These are phyloP conservation scores for Baronia brevicornis DNA, from an alignment of 2,888 invertebrate genomes.

Conservation along the genomic window DNA sequence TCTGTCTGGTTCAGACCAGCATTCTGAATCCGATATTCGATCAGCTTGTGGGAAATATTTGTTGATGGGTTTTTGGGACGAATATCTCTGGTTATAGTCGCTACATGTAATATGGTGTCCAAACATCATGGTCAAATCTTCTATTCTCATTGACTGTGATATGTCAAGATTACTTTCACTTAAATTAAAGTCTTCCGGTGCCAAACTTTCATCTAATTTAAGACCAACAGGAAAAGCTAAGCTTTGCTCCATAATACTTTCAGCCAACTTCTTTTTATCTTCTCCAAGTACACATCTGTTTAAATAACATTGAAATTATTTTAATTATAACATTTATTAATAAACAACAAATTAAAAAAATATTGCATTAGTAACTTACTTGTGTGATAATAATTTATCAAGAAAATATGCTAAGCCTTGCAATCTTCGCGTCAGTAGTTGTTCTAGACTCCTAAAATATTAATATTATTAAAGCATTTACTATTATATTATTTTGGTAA, in stretches of 20 bases:
- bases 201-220: conserved; percentile 64
- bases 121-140: conserved; percentile 66
- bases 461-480: neutral
- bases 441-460: conserved; percentile 60
- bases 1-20: conserved; percentile 91
- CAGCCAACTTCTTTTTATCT: conserved; percentile 64
- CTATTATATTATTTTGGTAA: no score
- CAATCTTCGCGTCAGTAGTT: conserved; percentile 74
- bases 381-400: conserved; percentile 78
- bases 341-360: neutral
- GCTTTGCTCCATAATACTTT: conserved; percentile 68
- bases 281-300: conserved; percentile 69
- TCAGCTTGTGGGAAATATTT: conserved; percentile 51
- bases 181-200: conserved; percentile 60
- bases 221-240: conserved; percentile 65
- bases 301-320: neutral
- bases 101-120: conserved; percentile 57
- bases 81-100: conserved; percentile 38
- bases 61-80: conserved; percentile 29
- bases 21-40: conserved; percentile 81
- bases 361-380: conserved; percentile 47
- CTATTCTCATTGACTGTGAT: conserved; percentile 58
- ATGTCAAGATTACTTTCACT: conserved; percentile 63
- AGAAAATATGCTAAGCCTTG: conserved; percentile 80
- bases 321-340: neutral